Evolutionary conservation across 1,140 invertebrate genomes (phyloP).

Genomic region (Myzus persicae): DNA sequence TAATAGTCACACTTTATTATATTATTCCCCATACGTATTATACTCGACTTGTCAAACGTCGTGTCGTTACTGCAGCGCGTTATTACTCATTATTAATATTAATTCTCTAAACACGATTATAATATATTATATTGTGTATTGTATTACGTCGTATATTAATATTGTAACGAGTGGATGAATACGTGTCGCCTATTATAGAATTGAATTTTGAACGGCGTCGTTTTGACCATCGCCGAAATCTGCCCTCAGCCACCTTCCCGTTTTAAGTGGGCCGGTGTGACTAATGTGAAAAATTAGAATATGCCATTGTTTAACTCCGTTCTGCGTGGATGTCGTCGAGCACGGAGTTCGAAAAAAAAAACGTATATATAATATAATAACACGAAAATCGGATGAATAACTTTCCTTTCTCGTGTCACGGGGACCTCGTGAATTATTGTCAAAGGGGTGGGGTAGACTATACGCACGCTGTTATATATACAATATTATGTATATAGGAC

Average conservation of each 20-base stretch:
- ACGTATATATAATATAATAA: neutral
- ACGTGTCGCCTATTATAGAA: neutral
- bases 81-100: neutral
- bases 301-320: conserved; percentile 29
- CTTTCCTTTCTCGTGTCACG: conserved; percentile 48
- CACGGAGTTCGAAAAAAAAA: neutral
- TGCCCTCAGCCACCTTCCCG: conserved; percentile 35
- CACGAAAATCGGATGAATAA: conserved; percentile 44
- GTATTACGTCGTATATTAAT: neutral
- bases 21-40: no score
- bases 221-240: conserved; percentile 37
- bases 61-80: neutral
- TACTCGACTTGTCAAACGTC: neutral
- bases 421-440: conserved; percentile 27
- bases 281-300: conserved; percentile 51
- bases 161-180: neutral
- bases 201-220: neutral
- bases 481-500: neutral
- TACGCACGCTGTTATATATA: neutral
- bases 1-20: neutral
- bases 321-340: conserved; percentile 37
- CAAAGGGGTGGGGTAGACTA: neutral
- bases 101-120: neutral
- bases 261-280: conserved; percentile 47
- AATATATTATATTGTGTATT: neutral